Conservation (phyloP, 1,140 invertebrate genomes). For the Periplaneta americana region DNA sequence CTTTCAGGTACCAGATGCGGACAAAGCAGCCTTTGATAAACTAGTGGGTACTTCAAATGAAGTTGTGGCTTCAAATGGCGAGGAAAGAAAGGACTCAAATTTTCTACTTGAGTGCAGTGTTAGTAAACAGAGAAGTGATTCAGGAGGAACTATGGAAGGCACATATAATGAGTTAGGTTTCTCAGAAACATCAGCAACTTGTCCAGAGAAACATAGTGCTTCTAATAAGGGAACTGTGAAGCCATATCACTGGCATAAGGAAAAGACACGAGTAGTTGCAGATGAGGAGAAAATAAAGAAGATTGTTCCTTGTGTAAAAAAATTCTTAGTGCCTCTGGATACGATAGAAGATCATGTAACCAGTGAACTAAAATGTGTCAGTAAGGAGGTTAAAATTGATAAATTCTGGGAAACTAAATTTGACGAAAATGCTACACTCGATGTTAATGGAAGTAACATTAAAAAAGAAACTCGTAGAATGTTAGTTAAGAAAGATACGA, state of each 20-base stretch:
- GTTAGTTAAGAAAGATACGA: background rate
- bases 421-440: background rate
- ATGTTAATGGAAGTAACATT: background rate
- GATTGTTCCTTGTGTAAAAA: constrained; percentile 27
- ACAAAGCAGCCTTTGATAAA: background rate
- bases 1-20: background rate
- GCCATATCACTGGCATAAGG: background rate
- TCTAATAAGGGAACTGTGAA: background rate
- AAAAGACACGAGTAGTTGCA: background rate
- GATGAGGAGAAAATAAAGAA: constrained; percentile 21
- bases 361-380: constrained; percentile 3
- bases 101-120: background rate
- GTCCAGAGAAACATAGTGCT: background rate
- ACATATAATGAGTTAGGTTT: background rate
- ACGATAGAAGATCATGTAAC: constrained; percentile 17
- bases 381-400: constrained; percentile 49
- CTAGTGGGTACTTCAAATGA: background rate
- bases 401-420: constrained; percentile 41
- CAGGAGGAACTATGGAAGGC: background rate
- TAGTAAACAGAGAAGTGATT: background rate
- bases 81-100: background rate
- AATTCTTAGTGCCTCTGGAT: constrained; percentile 8
- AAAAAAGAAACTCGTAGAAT: background rate
- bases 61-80: background rate
- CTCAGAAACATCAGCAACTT: background rate